Conservation (phyloP, 2,888 invertebrate genomes). For the Lochmaea capreae region DNA sequence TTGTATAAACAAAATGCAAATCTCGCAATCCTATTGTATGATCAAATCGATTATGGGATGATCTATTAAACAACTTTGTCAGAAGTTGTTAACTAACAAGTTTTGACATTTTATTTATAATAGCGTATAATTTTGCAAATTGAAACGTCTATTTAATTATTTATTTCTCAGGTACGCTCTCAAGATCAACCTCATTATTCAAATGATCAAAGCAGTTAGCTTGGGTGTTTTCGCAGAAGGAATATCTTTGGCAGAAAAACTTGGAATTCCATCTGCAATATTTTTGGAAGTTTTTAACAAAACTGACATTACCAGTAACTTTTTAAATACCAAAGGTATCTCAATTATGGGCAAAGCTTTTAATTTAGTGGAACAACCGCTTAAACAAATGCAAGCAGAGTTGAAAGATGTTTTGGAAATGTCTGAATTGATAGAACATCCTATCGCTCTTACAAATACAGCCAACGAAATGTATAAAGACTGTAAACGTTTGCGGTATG, state of each 20-base stretch:
- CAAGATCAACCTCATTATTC: constrained; percentile 3
- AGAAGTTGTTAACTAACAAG: too few relatives aligned
- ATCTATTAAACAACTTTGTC: too few relatives aligned
- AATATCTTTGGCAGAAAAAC: not conserved
- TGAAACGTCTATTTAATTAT: too few relatives aligned
- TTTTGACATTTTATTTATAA: too few relatives aligned
- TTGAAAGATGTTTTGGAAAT: constrained; percentile 2
- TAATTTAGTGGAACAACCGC: not conserved
- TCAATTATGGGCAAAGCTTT: not conserved
- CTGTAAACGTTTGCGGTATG: not conserved
- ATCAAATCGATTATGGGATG: too few relatives aligned
- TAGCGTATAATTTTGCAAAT: too few relatives aligned
- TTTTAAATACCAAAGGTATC: not conserved
- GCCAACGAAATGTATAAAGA: constrained; percentile 10
- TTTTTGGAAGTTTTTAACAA: not conserved
- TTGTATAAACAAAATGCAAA: too few relatives aligned
- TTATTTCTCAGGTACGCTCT: not conserved
- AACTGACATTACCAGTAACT: not conserved
- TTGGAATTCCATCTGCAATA: not conserved
- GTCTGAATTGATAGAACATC: not conserved
- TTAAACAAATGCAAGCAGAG: constrained; percentile 10
- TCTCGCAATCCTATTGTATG: too few relatives aligned
- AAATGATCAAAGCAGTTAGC: constrained; percentile 14
- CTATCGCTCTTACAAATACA: not conserved
- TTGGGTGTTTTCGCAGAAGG: constrained; percentile 1